Evolutionary conservation across 2,797 vertebrate species (phyloP).

Genomic region (Lindbergichthys nudifrons): DNA sequence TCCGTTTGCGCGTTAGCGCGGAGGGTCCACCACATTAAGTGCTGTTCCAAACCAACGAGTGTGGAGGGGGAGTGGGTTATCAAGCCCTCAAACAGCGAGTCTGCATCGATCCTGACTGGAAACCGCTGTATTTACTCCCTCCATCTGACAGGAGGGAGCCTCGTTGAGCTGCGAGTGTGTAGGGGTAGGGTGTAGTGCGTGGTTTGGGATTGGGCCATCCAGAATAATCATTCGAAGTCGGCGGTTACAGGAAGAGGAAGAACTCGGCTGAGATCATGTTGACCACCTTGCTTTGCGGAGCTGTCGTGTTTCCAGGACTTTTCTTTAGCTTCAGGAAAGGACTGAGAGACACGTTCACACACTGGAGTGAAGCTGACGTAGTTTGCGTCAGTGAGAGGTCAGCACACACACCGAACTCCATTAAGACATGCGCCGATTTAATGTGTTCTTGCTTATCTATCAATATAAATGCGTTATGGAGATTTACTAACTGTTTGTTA

Average conservation of each 20-base stretch:
- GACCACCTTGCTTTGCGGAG: conserved; percentile 78
- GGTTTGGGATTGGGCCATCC: too few species aligned
- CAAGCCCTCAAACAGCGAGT: too few species aligned
- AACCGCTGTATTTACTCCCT: too few species aligned
- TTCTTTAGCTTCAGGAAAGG: conserved; percentile 80
- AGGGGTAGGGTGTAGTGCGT: too few species aligned
- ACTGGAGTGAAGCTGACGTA: conserved; percentile 84
- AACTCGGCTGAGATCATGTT: conserved; percentile 65
- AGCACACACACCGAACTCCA: conserved; percentile 1
- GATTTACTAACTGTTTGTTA: rapidly evolving
- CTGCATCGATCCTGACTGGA: too few species aligned
- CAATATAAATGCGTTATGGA: rapidly evolving
- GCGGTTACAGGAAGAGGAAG: not conserved
- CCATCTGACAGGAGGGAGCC: too few species aligned
- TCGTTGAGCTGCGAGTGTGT: too few species aligned
- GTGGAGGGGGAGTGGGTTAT: too few species aligned
- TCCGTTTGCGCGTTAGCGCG: too few species aligned
- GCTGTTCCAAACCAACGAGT: too few species aligned
- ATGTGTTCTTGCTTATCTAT: rapidly evolving
- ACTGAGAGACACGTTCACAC: conserved; percentile 69
- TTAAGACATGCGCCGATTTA: not conserved
- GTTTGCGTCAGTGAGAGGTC: conserved; percentile 88
- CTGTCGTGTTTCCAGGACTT: conserved; percentile 87
- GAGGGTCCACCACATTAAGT: too few species aligned
- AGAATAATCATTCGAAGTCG: too few species aligned